These are phyloP conservation scores for Epinotia nisella DNA, from an alignment of 2,888 invertebrate species.

Conservation along the genomic window DNA sequence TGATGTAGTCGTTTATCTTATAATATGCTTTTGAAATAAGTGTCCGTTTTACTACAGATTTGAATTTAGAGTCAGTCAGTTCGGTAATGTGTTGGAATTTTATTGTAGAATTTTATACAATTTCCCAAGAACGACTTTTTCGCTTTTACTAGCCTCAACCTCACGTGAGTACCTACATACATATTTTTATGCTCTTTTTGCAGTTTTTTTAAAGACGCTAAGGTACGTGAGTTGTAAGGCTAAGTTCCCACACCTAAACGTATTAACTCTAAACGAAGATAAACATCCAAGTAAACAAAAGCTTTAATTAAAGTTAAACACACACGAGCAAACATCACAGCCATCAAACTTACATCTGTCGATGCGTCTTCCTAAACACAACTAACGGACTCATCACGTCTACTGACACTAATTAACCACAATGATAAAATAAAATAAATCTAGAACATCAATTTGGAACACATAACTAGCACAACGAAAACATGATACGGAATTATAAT, in stretches of 20 bases:
- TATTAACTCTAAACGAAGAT: conserved; percentile 4
- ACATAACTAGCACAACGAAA: conserved; percentile 9
- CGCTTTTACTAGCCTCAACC: too few species aligned
- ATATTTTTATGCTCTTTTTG: too few species aligned
- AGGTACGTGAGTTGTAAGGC: background rate
- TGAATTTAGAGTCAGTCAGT: too few species aligned
- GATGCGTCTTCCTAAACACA: conserved; percentile 57
- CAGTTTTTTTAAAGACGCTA: too few species aligned
- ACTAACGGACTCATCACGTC: conserved; percentile 60
- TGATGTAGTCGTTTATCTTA: too few species aligned
- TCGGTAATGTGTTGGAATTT: too few species aligned
- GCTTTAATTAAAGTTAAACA: conserved; percentile 20
- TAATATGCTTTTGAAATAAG: too few species aligned
- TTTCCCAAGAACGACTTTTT: too few species aligned
- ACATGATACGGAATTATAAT: background rate
- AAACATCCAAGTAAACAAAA: conserved; percentile 14
- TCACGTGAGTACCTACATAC: too few species aligned
- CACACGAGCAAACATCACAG: background rate
- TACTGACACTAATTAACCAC: conserved; percentile 45
- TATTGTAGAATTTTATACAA: too few species aligned
- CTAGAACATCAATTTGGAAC: conserved; percentile 32
- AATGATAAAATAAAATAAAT: conserved; percentile 43
- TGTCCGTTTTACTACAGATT: too few species aligned
- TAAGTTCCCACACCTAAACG: background rate
- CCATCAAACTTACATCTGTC: conserved; percentile 58